A percentile compares a stretch with the other conserved stretches of the same genome.
Conservation (phyloP, 1,140 invertebrate species). For the Lucilia cuprina region DNA sequence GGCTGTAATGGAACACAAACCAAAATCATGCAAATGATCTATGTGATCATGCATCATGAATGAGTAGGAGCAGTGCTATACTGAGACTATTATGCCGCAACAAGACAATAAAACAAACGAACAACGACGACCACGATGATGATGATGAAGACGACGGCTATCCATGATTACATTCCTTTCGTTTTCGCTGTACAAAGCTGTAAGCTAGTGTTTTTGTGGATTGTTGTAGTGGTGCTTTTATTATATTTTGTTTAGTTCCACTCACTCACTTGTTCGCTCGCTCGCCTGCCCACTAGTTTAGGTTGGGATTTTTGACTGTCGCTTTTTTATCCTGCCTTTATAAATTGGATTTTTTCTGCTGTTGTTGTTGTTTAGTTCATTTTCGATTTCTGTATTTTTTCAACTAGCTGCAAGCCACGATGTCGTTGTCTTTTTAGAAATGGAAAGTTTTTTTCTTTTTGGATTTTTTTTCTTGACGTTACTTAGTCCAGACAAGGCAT, state of each 20-base stretch:
- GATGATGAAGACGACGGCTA: not conserved
- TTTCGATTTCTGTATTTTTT: not conserved
- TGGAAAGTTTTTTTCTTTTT: conserved; percentile 1
- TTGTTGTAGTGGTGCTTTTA: not conserved
- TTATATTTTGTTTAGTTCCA: not conserved
- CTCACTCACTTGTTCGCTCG: not conserved
- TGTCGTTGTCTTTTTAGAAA: conserved; percentile 29
- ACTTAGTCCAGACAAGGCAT: conserved; percentile 20
- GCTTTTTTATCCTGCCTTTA: conserved; percentile 13
- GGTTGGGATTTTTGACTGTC: conserved; percentile 1
- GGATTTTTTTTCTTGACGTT: not conserved
- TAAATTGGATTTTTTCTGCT: not conserved
- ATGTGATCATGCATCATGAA: not conserved
- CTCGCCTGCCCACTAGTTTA: not conserved
- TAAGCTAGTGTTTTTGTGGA: not conserved
- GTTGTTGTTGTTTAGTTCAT: not conserved
- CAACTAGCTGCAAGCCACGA: conserved; percentile 16
- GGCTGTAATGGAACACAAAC: not conserved
- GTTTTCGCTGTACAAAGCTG: not conserved
- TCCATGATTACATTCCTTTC: conserved; percentile 25
- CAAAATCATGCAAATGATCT: conserved; percentile 24
- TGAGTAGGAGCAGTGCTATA: not conserved
- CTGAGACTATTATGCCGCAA: not conserved
- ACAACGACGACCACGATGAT: not conserved
- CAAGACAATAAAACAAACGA: not conserved